Percentiles rank a stretch among this genome's conserved stretches.
These are phyloP conservation scores for Ctenochaetus hawaiiensis DNA, from an alignment of 2,797 vertebrate genomes.

Conservation along the genomic window DNA sequence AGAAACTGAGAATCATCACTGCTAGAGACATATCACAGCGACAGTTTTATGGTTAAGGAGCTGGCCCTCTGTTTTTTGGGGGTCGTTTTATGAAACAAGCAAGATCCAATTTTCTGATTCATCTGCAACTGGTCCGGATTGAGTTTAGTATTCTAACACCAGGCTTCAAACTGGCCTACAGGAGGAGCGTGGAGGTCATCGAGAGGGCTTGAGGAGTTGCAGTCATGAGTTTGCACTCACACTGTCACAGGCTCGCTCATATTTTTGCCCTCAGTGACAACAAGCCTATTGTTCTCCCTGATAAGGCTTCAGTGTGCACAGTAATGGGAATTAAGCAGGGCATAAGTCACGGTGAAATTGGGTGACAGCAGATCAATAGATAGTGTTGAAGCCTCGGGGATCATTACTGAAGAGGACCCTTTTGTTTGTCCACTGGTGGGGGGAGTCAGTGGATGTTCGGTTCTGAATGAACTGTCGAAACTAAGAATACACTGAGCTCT, in stretches of 20 bases:
- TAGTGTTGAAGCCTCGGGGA: constrained; percentile 77
- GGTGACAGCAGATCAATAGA: constrained; percentile 86
- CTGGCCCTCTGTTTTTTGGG: constrained; percentile 62
- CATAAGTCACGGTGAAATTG: constrained; percentile 85
- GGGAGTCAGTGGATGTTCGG: constrained; percentile 59
- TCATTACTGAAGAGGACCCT: constrained; percentile 80
- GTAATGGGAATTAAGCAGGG: constrained; percentile 85
- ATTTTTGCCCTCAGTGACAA: constrained; percentile 82
- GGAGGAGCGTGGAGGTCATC: constrained; percentile 77
- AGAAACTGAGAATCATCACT: constrained; percentile 73
- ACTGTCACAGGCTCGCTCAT: constrained; percentile 74
- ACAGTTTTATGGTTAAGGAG: constrained; percentile 82
- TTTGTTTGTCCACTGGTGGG: constrained; percentile 79
- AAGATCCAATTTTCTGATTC: constrained; percentile 86
- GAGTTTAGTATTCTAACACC: constrained; percentile 66
- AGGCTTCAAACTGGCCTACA: constrained; percentile 46
- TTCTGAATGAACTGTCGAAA: constrained; percentile 64
- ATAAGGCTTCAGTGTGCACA: constrained; percentile 85
- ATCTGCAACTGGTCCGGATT: constrained; percentile 73
- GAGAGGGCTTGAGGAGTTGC: constrained; percentile 73
- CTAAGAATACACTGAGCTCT: constrained; percentile 54
- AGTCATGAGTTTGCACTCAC: constrained; percentile 82
- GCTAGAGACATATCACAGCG: constrained; percentile 75
- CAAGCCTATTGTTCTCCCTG: constrained; percentile 80
- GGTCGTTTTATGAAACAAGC: constrained; percentile 74